These are phyloP conservation scores for Anseranas semipalmata DNA, from an alignment of 2,113 vertebrate species.

Conservation along the genomic window DNA sequence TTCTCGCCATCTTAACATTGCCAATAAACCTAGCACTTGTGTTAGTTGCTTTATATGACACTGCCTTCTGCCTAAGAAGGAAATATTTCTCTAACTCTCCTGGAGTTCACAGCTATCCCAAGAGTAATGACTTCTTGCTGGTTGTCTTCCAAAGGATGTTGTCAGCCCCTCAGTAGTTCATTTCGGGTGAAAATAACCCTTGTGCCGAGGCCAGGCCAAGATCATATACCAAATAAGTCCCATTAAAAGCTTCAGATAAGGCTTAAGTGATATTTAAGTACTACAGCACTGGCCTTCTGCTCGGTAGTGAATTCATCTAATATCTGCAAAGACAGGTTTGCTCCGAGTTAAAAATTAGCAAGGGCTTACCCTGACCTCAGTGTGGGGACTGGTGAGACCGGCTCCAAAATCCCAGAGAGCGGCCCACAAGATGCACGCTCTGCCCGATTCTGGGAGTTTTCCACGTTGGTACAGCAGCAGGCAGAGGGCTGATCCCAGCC, in stretches of 20 bases:
- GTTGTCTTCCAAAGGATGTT: constrained; percentile 57
- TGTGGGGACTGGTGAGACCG: background rate
- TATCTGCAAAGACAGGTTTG: constrained; percentile 13
- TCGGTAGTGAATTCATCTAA: background rate
- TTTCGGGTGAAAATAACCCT: constrained; percentile 50
- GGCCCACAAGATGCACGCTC: background rate
- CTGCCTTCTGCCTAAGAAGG: constrained; percentile 64
- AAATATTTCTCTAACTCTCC: constrained; percentile 48
- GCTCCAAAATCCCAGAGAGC: background rate
- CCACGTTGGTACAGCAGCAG: background rate
- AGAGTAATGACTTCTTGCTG: constrained; percentile 63
- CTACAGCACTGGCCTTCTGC: background rate
- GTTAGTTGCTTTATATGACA: background rate
- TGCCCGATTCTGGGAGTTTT: background rate
- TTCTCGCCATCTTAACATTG: background rate
- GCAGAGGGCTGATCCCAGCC: background rate
- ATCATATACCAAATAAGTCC: constrained; percentile 52
- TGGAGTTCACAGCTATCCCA: constrained; percentile 55
- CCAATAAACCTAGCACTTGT: background rate
- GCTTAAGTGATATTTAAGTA: constrained; percentile 22
- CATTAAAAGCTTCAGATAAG: constrained; percentile 50
- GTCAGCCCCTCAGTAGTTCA: constrained; percentile 60
- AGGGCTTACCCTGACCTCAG: background rate
- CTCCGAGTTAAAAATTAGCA: background rate
- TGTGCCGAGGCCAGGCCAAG: constrained; percentile 9